Evolutionary conservation across 1,140 invertebrate species (phyloP).

Genomic region (Nymphalis io): DNA sequence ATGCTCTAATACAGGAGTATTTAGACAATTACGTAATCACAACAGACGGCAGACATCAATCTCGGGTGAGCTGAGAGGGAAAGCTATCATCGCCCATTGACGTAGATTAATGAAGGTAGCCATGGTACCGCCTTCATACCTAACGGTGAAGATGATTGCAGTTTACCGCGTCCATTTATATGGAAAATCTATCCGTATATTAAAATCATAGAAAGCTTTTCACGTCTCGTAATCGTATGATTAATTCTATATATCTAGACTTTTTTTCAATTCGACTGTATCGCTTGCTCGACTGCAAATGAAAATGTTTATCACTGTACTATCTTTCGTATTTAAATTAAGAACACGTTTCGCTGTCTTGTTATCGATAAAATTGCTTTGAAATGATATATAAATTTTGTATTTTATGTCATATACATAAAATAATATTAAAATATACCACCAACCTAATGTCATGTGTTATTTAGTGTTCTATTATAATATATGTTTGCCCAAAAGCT

Average conservation of each 20-base stretch:
- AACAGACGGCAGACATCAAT: constrained; percentile 45
- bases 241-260: neutral
- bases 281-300: neutral
- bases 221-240: neutral
- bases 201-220: constrained; percentile 3
- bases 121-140: constrained; percentile 20
- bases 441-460: too few relatives aligned
- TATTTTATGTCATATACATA: too few relatives aligned
- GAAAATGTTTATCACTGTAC: neutral
- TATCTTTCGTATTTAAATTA: neutral
- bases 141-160: constrained; percentile 30
- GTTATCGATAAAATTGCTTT: neutral
- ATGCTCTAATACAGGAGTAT: constrained; percentile 12
- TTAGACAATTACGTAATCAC: constrained; percentile 43
- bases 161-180: constrained; percentile 27
- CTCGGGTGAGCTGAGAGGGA: constrained; percentile 36
- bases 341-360: neutral
- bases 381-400: too few relatives aligned
- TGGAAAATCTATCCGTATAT: constrained; percentile 29
- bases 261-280: constrained; percentile 5
- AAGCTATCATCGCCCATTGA: constrained; percentile 42
- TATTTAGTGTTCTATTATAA: too few relatives aligned
- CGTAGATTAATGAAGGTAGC: constrained; percentile 43
- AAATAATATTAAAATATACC: too few relatives aligned
- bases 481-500: too few relatives aligned